phyloP scores from a whole-genome alignment of 1,140 invertebrate genomes.

The Zaprionus taronus region DNA sequence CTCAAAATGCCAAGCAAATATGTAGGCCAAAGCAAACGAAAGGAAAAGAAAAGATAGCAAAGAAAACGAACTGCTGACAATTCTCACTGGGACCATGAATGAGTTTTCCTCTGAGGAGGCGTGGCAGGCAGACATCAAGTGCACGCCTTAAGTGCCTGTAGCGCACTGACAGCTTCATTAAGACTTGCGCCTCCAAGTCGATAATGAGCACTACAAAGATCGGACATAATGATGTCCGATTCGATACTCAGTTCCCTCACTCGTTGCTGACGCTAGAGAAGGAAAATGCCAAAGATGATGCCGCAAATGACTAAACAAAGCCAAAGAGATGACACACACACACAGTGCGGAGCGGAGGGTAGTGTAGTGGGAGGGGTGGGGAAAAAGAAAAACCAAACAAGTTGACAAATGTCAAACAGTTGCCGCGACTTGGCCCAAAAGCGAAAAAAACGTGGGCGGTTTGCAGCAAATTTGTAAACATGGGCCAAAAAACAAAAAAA shows the following conservation, averaged over 20 bases:
- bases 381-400: slow-evolving; percentile 39
- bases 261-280: slow-evolving; percentile 25
- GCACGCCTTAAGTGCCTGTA: slow-evolving; percentile 67
- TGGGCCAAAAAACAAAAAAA: slow-evolving; percentile 5
- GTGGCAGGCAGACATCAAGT: slow-evolving; percentile 53
- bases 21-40: slow-evolving; percentile 66
- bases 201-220: slow-evolving; percentile 37
- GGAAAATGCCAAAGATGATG: slow-evolving; percentile 27
- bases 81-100: slow-evolving; percentile 54
- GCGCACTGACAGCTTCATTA: slow-evolving; percentile 73
- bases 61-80: slow-evolving; percentile 60
- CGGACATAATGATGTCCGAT: slow-evolving; percentile 9
- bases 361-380: not conserved
- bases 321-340: not conserved
- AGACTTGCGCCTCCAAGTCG: slow-evolving; percentile 50
- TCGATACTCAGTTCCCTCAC: not conserved
- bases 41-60: slow-evolving; percentile 32
- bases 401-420: slow-evolving; percentile 76
- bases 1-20: slow-evolving; percentile 73
- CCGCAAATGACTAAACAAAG: slow-evolving; percentile 46
- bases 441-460: slow-evolving; percentile 47
- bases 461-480: slow-evolving; percentile 60
- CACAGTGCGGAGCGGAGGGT: not conserved
- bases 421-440: slow-evolving; percentile 41
- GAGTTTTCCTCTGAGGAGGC: slow-evolving; percentile 42